Base-by-base conservation (phyloP, 2,797 vertebrate species). In the Pterois miles region DNA sequence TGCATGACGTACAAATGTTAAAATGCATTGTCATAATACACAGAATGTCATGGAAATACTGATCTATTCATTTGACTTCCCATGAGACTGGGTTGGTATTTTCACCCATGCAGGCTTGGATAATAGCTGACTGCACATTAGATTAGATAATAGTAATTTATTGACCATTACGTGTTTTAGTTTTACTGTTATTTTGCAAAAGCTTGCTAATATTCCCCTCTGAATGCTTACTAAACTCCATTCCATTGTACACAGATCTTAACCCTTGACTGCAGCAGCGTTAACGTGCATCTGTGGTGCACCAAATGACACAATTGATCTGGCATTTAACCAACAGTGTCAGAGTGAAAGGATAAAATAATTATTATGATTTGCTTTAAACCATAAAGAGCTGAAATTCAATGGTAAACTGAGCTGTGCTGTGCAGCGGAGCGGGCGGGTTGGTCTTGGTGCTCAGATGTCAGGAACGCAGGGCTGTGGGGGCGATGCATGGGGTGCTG, bases 291-390 rank as follows among this genome's bases (percentile, higher is more conserved):
- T 72, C 82, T 46, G 64, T 4, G 66, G 40, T 36, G 10, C 13
- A 74, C 57, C 73, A 66, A 89, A 86, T 75, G 62, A 86, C 82
- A 85, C 68, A 75, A 85, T 88, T 68, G 71, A 86, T 86, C 67
- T 20, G 2, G 34, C 59, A 56, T 87, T 84, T 76, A 88, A 86
- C 82, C 79, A 85, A 78, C 71, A 63, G 79, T 43, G 77, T 66
- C 56, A 46, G 31, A 65, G 31, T 59, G 46, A 81, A 77, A 54
- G 73, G 69, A 80, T 76, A 63, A 76, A 62, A 29, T 46, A 86
- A 84, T 86, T 63, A 87, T 74, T 60, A 74, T 73, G 81, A 82
- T 88, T 90, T 78, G 65, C 65, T 78, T 80, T 74, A 80, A 88
- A 90, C 65, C 58, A 84, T 53, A 77, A 82, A 71, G 75, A 36